Conservation (phyloP, 1,140 invertebrate species). For the Xylocopa sonorina region DNA sequence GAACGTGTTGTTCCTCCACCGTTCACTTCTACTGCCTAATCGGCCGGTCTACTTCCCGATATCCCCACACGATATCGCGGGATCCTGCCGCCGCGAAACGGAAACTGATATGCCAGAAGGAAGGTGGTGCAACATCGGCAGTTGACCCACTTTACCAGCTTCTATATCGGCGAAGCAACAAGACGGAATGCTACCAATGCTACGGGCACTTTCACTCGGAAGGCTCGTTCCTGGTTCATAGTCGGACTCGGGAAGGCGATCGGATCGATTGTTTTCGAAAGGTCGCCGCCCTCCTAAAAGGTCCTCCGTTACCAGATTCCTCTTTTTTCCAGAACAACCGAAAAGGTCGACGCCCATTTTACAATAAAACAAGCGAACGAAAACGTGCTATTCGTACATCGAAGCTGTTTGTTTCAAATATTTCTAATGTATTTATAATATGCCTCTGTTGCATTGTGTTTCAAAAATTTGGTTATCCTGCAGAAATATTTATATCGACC, state of each 20-base stretch:
- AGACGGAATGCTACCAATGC: slow-evolving; percentile 76
- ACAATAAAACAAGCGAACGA: no score
- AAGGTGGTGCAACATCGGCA: slow-evolving; percentile 72
- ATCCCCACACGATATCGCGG: background rate
- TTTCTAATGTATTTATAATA: no score
- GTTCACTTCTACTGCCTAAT: background rate
- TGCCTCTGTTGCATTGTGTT: no score
- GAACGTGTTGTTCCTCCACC: background rate
- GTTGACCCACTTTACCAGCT: slow-evolving; percentile 71
- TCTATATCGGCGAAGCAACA: slow-evolving; percentile 76
- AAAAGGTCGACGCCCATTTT: no score
- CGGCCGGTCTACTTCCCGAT: no score
- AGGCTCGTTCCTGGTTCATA: slow-evolving; percentile 68
- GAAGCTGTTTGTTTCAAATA: no score
- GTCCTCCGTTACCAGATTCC: slow-evolving; percentile 63
- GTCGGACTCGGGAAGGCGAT: slow-evolving; percentile 67
- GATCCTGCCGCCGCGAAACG: slow-evolving; percentile 36
- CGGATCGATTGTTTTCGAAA: slow-evolving; percentile 79
- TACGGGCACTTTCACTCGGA: slow-evolving; percentile 78
- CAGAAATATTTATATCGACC: no score
- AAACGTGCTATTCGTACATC: no score
- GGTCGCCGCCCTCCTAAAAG: slow-evolving; percentile 72
- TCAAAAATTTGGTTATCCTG: no score
- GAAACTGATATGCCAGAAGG: slow-evolving; percentile 54
- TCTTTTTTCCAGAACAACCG: slow-evolving; percentile 52